phyloP scores from a whole-genome alignment of 2,888 invertebrate species.

The Rhagophthalmus giganteus region DNA sequence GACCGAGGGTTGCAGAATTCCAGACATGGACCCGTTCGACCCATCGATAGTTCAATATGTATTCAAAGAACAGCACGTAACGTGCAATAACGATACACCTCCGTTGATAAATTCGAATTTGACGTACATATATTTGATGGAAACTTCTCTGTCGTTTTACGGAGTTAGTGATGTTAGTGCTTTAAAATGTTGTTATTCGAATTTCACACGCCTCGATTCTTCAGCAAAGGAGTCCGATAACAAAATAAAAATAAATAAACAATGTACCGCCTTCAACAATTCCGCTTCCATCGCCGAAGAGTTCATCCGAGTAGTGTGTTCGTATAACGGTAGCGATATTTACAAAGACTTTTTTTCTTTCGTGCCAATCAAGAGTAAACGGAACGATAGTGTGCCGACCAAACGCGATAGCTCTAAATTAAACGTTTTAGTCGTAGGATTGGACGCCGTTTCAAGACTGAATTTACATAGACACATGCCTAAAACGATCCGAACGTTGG shows the following conservation, averaged over 20 bases:
- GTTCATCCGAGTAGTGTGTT: constrained; percentile 71
- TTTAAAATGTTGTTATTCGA: constrained; percentile 65
- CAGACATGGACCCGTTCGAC: constrained; percentile 66
- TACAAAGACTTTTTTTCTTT: constrained; percentile 73
- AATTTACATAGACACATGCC: constrained; percentile 87
- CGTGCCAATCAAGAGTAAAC: constrained; percentile 61
- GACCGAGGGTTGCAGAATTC: constrained; percentile 70
- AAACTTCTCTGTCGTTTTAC: constrained; percentile 56
- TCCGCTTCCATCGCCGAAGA: constrained; percentile 60
- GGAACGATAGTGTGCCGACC: no score
- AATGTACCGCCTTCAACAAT: constrained; percentile 58
- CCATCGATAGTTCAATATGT: constrained; percentile 60
- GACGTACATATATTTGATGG: constrained; percentile 62
- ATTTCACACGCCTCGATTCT: constrained; percentile 61
- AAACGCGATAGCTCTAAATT: constrained; percentile 37
- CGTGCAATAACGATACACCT: constrained; percentile 58
- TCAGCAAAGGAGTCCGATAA: constrained; percentile 58
- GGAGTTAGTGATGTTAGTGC: constrained; percentile 56
- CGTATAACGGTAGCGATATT: constrained; percentile 55
- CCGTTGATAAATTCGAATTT: constrained; percentile 63
- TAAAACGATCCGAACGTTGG: constrained; percentile 64
- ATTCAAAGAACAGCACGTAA: constrained; percentile 55
- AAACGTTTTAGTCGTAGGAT: constrained; percentile 78
- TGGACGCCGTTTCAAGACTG: constrained; percentile 83
- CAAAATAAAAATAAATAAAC: constrained; percentile 55